phyloP scores from a whole-genome alignment of 2,888 invertebrate species.

The Julus scanicus region DNA sequence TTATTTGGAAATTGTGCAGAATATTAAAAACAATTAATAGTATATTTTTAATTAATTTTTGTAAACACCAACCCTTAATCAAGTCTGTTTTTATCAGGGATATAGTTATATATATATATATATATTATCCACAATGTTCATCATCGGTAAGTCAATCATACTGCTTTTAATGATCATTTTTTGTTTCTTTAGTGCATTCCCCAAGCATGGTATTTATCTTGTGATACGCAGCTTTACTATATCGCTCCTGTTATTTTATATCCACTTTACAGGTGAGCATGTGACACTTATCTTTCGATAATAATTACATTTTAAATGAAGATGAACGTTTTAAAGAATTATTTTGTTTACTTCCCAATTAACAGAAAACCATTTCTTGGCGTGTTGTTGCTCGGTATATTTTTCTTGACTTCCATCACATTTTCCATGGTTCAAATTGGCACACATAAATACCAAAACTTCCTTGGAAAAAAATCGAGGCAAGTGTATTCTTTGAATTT shows the following conservation, averaged over 20 bases:
- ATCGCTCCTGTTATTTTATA: neutral
- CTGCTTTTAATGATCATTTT: too few relatives aligned
- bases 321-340: neutral
- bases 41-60: too few relatives aligned
- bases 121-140: neutral
- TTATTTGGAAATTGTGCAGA: too few relatives aligned
- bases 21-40: too few relatives aligned
- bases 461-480: neutral
- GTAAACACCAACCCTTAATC: too few relatives aligned
- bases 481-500: neutral
- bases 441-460: neutral
- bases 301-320: neutral
- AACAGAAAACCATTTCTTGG: neutral
- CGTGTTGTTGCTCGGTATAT: neutral
- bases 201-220: conserved; percentile 21
- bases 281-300: neutral
- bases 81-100: too few relatives aligned
- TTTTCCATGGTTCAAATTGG: neutral
- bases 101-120: neutral
- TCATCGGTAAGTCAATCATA: too few relatives aligned
- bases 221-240: conserved; percentile 5
- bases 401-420: neutral
- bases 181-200: neutral
- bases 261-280: conserved; percentile 22
- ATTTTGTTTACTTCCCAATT: neutral